Evolutionary conservation across 2,113 vertebrate species (phyloP), one percentile per base, ranked within the genome.

Genomic region (Tautogolabrus adspersus): DNA sequence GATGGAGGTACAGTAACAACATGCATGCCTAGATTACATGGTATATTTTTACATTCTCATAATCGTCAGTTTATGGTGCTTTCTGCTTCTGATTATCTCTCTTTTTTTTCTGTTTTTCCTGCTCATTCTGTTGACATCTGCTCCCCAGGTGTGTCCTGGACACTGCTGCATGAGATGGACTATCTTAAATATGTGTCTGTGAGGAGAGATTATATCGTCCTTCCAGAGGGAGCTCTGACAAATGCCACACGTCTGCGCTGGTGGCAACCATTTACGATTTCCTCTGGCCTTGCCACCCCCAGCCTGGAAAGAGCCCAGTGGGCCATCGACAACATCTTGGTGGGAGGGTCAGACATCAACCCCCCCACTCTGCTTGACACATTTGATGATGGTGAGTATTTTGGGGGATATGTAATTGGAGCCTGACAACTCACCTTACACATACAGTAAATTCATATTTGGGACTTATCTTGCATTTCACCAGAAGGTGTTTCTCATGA

Each of bases 261-360:
- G 98, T 99, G 98, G 97, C 98, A 99, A 88, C 98, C 98, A 0
- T 98, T 98, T 66, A 92, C 95, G 0, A 90, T 97, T 72, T 96
- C 93, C 82, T 96, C 94, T 0, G 96, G 97, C 7, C 86, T 97
- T 2, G 96, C 96, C 66, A 93, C 95, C 11, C 94, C 97, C 0
- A 96, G 96, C 68, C 90, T 94, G 0, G 96, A 98, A 22, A 96
- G 98, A 37, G 97, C 98, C 0, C 97, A 98, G 94, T 99, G 98
- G 98, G 98, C 98, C 0, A 93, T 99, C 62, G 98, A 99, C 73
- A 99, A 99, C 89, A 96, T 99, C 89, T 90, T 99, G 30, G 96
- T 98, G 5, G 98, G 98, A 0, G 98, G 98, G 34, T 97, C 97
- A 11, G 98, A 99, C 94, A 99, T 99, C 91, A 99, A 99, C 88